A percentile compares a stretch with the other conserved stretches of the same genome.
These are phyloP conservation scores for Noturus placidus DNA, from an alignment of 2,113 vertebrate species.

Conservation along the genomic window DNA sequence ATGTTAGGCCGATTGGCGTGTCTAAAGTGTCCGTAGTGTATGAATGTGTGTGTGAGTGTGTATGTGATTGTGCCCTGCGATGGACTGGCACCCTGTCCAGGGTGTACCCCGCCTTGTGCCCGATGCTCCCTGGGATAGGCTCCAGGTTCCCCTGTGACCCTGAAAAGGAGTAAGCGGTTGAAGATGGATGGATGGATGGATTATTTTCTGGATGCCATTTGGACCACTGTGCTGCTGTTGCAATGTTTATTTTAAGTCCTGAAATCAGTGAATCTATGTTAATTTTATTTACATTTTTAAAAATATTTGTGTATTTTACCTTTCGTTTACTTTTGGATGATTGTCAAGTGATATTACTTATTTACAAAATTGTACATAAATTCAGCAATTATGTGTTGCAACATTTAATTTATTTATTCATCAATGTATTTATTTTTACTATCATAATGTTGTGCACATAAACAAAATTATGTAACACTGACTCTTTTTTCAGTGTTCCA, in stretches of 20 bases:
- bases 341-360: background rate
- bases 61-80: too few relatives aligned
- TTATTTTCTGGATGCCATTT: constrained; percentile 10
- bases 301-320: background rate
- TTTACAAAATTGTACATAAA: background rate
- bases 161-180: too few relatives aligned
- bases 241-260: constrained; percentile 24
- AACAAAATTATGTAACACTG: background rate
- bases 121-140: too few relatives aligned
- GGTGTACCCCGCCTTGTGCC: too few relatives aligned
- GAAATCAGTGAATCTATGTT: constrained; percentile 3
- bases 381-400: background rate
- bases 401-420: background rate
- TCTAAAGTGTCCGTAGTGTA: too few relatives aligned
- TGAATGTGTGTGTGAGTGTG: too few relatives aligned
- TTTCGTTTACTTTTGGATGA: background rate
- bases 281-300: background rate
- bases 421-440: background rate
- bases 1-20: too few relatives aligned
- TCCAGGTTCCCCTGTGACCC: too few relatives aligned
- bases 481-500: background rate
- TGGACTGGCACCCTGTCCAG: too few relatives aligned
- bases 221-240: constrained; percentile 46
- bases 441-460: background rate
- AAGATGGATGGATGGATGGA: too few relatives aligned